Percentiles rank a stretch among this genome's conserved stretches.
Conservation (phyloP, 2,888 invertebrate species). For the Lycaena phlaeas region DNA sequence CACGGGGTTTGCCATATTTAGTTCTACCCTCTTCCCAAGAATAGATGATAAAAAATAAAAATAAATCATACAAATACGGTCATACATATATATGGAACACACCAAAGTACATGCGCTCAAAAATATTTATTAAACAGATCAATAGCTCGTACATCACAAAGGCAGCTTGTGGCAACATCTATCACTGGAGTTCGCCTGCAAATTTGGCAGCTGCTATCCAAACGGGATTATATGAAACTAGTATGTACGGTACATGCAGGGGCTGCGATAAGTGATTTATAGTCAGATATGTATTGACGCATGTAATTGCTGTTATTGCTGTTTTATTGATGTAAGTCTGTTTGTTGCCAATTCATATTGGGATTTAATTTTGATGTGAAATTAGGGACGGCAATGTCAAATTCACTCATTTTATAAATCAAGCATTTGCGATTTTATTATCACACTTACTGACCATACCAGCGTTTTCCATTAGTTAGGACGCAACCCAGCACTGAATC, state of each 20-base stretch:
- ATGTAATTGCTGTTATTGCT: conserved; percentile 7
- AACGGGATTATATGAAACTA: conserved; percentile 34
- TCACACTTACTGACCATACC: no score
- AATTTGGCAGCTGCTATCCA: conserved; percentile 53
- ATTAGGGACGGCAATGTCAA: no score
- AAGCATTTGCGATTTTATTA: no score
- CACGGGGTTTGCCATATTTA: no score
- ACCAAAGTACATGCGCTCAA: no score
- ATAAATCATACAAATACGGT: no score
- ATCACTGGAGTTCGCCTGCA: conserved; percentile 50
- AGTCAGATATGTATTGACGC: conserved; percentile 8
- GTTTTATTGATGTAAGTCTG: conserved; percentile 7
- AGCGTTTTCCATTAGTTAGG: no score
- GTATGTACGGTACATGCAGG: conserved; percentile 17
- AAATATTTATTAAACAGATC: conserved; percentile 23
- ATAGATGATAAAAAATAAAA: no score
- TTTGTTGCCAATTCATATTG: conserved; percentile 3
- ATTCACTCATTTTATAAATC: no score
- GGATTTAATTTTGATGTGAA: neutral
- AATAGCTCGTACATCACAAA: conserved; percentile 35
- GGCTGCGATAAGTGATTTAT: conserved; percentile 19
- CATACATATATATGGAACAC: no score
- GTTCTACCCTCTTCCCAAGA: no score
- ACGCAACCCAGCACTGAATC: no score
- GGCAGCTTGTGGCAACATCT: conserved; percentile 51